Evolutionary conservation across 1,140 invertebrate species (phyloP), one percentile per base, ranked within the genome.

Genomic region (Drosophila tropicalis): DNA sequence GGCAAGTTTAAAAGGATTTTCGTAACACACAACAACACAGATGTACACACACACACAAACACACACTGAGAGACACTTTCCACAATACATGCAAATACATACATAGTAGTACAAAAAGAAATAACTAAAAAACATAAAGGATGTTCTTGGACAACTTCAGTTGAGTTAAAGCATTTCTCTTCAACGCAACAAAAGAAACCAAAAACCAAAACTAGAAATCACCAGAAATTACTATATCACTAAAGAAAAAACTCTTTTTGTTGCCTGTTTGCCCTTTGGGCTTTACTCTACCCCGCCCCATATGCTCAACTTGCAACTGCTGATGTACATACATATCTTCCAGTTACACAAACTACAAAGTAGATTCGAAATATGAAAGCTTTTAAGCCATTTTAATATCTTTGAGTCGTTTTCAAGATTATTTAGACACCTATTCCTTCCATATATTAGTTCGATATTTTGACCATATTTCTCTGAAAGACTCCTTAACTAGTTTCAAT

Each of bases 111-210:
- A 70, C 3, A 67, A 73, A 73, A 73, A 34, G 57, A 55, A 56
- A 72, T 39, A 64, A 57, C 29, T 47, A 47, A 68, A 29, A 29
- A 39, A 64, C 54, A 55, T 58, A 54, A 82, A 78, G 68, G 71
- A 81, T 66, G 67, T 67, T n/a, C 60, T 81, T 55, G 72, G 68
- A 80, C 72, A 80, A 75, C 67, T 81, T 76, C 66, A 76, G 68
- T 75, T 83, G 76, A 77, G 76, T 76, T 86, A 86, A 86, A 87
- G 83, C 83, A 86, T 87, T 86, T 87, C 83, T 72, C 73, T 76
- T 72, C 15, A 47, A 19, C 2, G 62, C 65, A 58, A 56, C 64
- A 40, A 65, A 44, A 56, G 13, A 32, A 44, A 55, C 19, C 13
- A 4, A 56, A 22, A 60, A 13, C 5, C 9, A 19, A 3, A 25